Percentiles rank a stretch among this genome's conserved stretches.
phyloP scores from a whole-genome alignment of 2,888 invertebrate species.

The Scaptomyza reducta region DNA sequence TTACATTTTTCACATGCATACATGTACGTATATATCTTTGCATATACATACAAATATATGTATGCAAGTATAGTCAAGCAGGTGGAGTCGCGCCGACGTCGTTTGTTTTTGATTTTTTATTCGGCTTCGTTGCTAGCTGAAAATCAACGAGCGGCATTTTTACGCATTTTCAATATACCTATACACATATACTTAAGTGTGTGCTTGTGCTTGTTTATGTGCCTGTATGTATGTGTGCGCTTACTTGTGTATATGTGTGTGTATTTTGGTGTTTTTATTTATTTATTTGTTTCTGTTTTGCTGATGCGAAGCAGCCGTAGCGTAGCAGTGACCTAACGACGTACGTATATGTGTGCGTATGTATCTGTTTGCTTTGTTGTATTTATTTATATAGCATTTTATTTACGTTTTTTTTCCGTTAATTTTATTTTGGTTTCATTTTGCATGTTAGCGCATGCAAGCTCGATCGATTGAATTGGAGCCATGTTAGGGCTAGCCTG shows the following conservation, averaged over 20 bases:
- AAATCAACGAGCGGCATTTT: conserved; percentile 81
- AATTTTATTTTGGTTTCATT: conserved; percentile 75
- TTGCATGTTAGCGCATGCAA: conserved; percentile 73
- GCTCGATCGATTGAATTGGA: conserved; percentile 69
- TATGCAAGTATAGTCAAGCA: conserved; percentile 51
- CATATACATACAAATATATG: conserved; percentile 13
- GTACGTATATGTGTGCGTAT: conserved; percentile 26
- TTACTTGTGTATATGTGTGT: conserved; percentile 39
- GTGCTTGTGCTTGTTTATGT: conserved; percentile 42
- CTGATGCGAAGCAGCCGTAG: conserved; percentile 54
- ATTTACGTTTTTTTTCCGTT: conserved; percentile 70
- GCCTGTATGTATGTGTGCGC: conserved; percentile 37
- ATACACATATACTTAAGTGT: conserved; percentile 20
- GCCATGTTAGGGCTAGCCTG: conserved; percentile 53
- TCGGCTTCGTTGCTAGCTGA: conserved; percentile 70
- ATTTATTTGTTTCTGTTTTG: conserved; percentile 79
- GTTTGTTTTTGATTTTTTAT: conserved; percentile 59
- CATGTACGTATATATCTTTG: conserved; percentile 12
- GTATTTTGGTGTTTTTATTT: conserved; percentile 76
- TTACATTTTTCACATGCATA: conserved; percentile 48
- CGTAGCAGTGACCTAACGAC: conserved; percentile 68
- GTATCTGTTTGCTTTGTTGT: conserved; percentile 52
- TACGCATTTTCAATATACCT: conserved; percentile 76
- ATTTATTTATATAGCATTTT: conserved; percentile 72
- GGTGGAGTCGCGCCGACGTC: conserved; percentile 74